Conservation (phyloP, 1,140 invertebrate genomes). For the Eciton burchellii region DNA sequence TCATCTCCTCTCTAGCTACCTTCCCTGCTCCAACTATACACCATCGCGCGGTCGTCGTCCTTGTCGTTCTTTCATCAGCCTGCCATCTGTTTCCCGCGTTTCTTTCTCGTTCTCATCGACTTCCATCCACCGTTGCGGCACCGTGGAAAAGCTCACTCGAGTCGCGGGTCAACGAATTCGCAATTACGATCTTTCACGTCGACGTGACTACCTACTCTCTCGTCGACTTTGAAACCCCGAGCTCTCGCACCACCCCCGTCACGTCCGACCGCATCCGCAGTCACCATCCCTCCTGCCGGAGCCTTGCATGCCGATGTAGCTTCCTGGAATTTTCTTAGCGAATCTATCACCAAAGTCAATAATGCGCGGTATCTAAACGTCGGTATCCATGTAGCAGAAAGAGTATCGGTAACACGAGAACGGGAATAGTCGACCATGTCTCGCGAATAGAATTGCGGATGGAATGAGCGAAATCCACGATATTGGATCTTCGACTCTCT, state of each 20-base stretch:
- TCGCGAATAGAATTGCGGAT: not conserved
- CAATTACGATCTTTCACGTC: conserved; percentile 83
- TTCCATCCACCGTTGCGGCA: conserved; percentile 50
- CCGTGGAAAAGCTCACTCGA: conserved; percentile 77
- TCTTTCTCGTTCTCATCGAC: conserved; percentile 36
- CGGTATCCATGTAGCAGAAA: conserved; percentile 1
- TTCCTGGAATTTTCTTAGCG: conserved; percentile 40
- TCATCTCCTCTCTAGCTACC: conserved; percentile 47
- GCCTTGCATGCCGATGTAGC: not conserved
- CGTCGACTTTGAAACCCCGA: conserved; percentile 73
- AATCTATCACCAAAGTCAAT: conserved; percentile 48
- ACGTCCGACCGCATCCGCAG: not conserved
- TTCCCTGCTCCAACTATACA: conserved; percentile 22
- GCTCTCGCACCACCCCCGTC: conserved; percentile 25
- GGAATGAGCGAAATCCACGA: not conserved
- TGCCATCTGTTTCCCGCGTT: conserved; percentile 43
- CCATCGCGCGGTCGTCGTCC: conserved; percentile 25
- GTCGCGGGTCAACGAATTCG: conserved; percentile 83
- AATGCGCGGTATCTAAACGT: conserved; percentile 17
- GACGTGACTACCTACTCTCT: conserved; percentile 77
- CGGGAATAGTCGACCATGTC: not conserved
- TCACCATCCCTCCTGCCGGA: conserved; percentile 12
- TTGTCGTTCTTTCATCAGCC: conserved; percentile 4
- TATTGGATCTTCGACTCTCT: conserved; percentile 3
- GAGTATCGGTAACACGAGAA: not conserved